Evolutionary conservation across 2,113 vertebrate genomes (phyloP).

Genomic region (Cyanistes caeruleus): DNA sequence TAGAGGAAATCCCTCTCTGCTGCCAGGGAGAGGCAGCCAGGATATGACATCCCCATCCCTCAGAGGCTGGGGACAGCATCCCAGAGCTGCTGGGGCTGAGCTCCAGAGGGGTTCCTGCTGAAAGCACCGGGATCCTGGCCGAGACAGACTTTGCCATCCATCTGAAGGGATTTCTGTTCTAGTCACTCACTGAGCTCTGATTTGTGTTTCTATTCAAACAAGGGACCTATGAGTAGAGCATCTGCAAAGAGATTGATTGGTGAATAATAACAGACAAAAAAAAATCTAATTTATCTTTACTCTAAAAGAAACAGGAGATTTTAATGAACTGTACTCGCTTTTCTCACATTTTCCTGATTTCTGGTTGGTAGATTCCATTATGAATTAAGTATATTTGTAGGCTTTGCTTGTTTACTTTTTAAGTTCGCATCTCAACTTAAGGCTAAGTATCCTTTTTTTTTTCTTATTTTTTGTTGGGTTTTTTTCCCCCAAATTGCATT

Average conservation of each 20-base stretch:
- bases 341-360: background rate
- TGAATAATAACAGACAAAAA: background rate
- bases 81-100: background rate
- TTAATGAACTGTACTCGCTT: background rate
- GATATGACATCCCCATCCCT: background rate
- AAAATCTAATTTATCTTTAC: background rate
- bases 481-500: background rate
- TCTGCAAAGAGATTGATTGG: background rate
- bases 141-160: background rate
- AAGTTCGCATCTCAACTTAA: background rate
- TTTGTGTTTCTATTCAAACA: background rate
- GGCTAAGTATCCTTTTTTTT: background rate
- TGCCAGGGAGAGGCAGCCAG: background rate
- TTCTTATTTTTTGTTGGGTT: too few relatives aligned
- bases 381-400: background rate
- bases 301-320: background rate
- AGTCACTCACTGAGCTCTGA: background rate
- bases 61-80: background rate
- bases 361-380: background rate
- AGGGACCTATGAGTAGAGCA: background rate
- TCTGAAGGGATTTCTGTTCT: slow-evolving; percentile 9
- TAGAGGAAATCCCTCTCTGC: background rate
- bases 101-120: background rate
- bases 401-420: background rate
- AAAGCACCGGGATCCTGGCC: background rate